phyloP scores from a whole-genome alignment of 2,113 vertebrate genomes.

The Hucho hucho region DNA sequence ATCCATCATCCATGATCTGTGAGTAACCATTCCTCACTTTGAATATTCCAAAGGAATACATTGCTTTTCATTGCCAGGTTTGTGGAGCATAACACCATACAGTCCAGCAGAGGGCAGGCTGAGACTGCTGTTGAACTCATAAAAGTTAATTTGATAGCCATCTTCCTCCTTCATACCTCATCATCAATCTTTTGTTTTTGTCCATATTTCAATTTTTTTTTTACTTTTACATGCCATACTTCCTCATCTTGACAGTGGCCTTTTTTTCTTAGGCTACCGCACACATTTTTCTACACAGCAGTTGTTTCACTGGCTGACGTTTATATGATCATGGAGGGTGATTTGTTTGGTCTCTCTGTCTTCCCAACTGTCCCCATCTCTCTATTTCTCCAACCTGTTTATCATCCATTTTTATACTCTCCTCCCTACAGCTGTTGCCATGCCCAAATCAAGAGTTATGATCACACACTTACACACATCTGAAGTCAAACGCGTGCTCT shows the following conservation, averaged over 20 bases:
- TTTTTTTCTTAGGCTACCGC: too few species aligned
- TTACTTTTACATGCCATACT: too few species aligned
- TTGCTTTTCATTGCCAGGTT: neutral
- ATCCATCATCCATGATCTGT: neutral
- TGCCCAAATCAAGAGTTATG: slow-evolving; percentile 42
- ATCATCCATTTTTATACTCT: neutral
- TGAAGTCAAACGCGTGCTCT: too few species aligned
- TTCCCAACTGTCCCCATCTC: slow-evolving; percentile 17
- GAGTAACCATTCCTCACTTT: neutral
- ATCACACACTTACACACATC: neutral
- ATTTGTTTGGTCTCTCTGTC: slow-evolving; percentile 63
- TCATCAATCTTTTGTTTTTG: too few species aligned
- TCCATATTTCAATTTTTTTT: too few species aligned
- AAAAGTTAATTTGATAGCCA: too few species aligned
- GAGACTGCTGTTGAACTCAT: slow-evolving; percentile 13
- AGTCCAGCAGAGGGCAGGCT: slow-evolving; percentile 64
- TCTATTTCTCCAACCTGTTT: neutral
- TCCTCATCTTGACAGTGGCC: too few species aligned
- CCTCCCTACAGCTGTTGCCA: slow-evolving; percentile 42
- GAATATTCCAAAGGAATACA: neutral
- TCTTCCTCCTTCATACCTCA: too few species aligned
- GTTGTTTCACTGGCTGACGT: slow-evolving; percentile 16
- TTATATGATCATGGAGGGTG: slow-evolving; percentile 43
- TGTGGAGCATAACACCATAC: neutral
- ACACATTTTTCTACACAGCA: slow-evolving; percentile 24